Conservation (phyloP, 2,113 vertebrate species). For the Lutjanus erythropterus region DNA sequence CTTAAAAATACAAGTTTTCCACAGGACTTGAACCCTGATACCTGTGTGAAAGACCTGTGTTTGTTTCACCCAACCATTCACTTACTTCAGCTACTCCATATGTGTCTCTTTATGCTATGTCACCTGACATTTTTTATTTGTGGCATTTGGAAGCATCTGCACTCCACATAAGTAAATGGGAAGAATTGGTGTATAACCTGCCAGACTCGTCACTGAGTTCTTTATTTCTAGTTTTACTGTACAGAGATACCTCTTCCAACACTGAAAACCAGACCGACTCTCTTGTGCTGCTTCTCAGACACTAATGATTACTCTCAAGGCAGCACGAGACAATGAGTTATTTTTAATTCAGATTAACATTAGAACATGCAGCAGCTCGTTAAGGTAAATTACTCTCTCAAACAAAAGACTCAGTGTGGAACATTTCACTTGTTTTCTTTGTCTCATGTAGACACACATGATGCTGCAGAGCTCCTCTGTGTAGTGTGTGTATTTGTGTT, state of each 20-base stretch:
- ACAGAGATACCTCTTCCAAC: neutral
- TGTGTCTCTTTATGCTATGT: no score
- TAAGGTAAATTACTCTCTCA: neutral
- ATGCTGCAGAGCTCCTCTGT: constrained; percentile 12
- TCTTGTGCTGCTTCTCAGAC: neutral
- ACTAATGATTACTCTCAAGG: neutral
- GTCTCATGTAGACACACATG: neutral
- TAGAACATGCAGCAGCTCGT: neutral
- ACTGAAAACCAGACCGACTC: neutral
- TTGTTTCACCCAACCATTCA: no score
- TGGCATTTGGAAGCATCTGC: no score
- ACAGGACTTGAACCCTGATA: no score
- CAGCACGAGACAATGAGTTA: neutral
- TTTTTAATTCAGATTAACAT: constrained; percentile 1
- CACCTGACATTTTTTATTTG: no score
- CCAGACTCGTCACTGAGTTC: no score
- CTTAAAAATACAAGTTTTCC: no score
- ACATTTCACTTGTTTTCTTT: constrained; percentile 7
- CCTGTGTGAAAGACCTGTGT: no score
- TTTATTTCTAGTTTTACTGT: neutral
- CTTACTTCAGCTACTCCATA: no score
- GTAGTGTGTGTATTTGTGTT: neutral
- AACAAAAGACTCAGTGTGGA: neutral
- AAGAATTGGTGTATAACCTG: no score
- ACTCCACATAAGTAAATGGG: no score